Evolutionary conservation across 2,113 vertebrate species (phyloP).

Genomic region (Eulacestoma nigropectus): DNA sequence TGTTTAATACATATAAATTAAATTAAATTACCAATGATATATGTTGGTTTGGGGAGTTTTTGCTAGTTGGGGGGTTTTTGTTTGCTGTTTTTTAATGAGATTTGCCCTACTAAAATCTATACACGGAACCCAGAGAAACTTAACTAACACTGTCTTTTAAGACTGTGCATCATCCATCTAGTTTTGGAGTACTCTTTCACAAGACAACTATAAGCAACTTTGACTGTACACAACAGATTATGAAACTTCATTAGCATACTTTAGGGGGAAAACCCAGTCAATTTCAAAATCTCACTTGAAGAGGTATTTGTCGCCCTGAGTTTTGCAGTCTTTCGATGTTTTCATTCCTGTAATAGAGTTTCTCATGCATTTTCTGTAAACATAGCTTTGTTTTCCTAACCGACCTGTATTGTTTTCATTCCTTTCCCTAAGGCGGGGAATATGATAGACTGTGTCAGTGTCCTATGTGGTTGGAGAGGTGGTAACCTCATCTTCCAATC

Average conservation of each 20-base stretch:
- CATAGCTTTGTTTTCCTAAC: no score
- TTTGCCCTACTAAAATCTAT: background rate
- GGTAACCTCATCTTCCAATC: no score
- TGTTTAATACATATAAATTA: background rate
- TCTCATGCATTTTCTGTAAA: no score
- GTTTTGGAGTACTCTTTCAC: background rate
- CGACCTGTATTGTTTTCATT: no score
- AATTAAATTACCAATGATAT: background rate
- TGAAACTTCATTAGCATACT: background rate
- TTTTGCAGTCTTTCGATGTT: no score
- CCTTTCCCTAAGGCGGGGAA: no score
- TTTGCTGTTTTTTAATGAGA: background rate
- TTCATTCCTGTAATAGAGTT: no score
- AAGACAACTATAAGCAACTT: background rate
- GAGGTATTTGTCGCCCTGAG: no score
- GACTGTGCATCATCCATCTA: background rate
- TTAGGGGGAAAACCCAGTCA: rapidly evolving
- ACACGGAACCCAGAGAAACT: background rate
- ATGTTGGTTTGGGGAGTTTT: rapidly evolving
- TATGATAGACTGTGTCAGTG: no score
- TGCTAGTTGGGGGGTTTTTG: rapidly evolving
- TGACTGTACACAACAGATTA: background rate
- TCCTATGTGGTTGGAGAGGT: no score
- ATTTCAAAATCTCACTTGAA: background rate
- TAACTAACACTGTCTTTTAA: background rate